These are phyloP conservation scores for Leuciscus waleckii DNA, from an alignment of 2,797 vertebrate genomes.

Conservation along the genomic window DNA sequence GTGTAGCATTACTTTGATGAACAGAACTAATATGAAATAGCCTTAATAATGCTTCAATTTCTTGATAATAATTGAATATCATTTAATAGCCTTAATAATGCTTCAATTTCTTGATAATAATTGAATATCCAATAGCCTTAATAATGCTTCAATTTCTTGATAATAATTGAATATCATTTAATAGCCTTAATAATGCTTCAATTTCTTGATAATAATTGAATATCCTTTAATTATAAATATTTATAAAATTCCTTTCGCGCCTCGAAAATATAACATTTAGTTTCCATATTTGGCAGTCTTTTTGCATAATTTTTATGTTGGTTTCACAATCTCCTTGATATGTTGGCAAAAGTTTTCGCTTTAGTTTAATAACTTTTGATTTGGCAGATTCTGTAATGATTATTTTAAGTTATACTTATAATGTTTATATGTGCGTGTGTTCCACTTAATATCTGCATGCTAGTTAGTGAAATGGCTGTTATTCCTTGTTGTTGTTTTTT, in stretches of 20 bases:
- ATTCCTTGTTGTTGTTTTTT: neutral
- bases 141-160: neutral
- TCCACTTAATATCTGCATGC: neutral
- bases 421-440: neutral
- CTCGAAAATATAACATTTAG: neutral
- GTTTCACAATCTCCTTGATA: neutral
- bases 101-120: too few species aligned
- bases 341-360: neutral
- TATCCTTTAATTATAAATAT: neutral
- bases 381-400: neutral
- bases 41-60: neutral
- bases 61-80: neutral
- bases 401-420: neutral
- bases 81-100: too few species aligned
- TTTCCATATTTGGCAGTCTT: neutral
- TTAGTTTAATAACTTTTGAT: neutral
- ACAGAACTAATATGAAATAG: neutral
- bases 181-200: too few species aligned
- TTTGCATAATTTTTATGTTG: neutral
- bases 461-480: neutral
- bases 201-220: neutral
- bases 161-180: neutral
- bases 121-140: neutral
- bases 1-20: neutral
- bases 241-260: too few species aligned